phyloP scores from a whole-genome alignment of 2,888 invertebrate species.

The Ichneumon xanthorius region DNA sequence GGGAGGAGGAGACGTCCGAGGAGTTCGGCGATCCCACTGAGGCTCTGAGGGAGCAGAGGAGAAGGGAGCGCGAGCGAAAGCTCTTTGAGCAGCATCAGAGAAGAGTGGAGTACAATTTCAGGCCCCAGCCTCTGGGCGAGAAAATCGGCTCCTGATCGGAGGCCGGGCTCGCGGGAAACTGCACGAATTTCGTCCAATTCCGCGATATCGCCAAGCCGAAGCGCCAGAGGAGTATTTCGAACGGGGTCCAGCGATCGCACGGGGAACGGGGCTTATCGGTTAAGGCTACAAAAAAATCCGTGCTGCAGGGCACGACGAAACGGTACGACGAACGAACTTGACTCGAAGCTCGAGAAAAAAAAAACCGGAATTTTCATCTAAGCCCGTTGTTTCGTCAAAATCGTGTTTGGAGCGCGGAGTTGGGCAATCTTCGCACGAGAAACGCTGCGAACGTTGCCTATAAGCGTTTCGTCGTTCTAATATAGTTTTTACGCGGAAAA shows the following conservation, averaged over 20 bases:
- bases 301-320: neutral
- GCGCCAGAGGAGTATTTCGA: conserved; percentile 24
- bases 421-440: conserved; percentile 6
- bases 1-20: conserved; percentile 85
- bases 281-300: conserved; percentile 13
- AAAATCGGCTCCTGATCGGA: conserved; percentile 80
- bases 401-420: conserved; percentile 29
- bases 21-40: conserved; percentile 79
- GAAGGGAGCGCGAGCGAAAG: conserved; percentile 79
- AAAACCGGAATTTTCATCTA: conserved; percentile 4
- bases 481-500: neutral
- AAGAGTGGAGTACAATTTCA: conserved; percentile 76
- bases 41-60: conserved; percentile 78
- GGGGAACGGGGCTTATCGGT: neutral
- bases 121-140: conserved; percentile 80
- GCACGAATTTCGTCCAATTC: neutral
- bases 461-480: neutral
- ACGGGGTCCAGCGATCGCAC: conserved; percentile 13
- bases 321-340: conserved; percentile 21
- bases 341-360: conserved; percentile 30
- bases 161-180: conserved; percentile 10
- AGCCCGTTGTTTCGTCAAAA: conserved; percentile 1
- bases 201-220: conserved; percentile 22
- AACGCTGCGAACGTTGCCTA: neutral
- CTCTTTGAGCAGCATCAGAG: conserved; percentile 81